A percentile compares a stretch with the other conserved stretches of the same genome.
These are phyloP conservation scores for Aleiodes sp. DNA, from an alignment of 1,140 invertebrate genomes.

Conservation along the genomic window DNA sequence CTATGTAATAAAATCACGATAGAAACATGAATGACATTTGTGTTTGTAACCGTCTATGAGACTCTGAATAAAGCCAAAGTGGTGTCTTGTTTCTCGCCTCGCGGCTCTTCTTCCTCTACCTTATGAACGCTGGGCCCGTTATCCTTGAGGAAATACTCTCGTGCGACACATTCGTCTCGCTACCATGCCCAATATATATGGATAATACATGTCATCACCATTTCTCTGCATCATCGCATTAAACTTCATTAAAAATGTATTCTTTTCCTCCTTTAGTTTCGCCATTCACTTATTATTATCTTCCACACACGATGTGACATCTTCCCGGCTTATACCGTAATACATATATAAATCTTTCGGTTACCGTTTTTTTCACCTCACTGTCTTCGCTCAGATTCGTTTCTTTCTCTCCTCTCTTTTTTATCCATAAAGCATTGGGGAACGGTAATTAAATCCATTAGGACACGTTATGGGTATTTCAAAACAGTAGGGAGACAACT, in stretches of 20 bases:
- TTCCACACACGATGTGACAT: neutral
- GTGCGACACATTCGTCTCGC: slow-evolving; percentile 21
- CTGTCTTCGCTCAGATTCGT: too few species aligned
- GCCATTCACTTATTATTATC: neutral
- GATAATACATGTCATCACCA: slow-evolving; percentile 13
- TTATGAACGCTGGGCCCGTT: neutral
- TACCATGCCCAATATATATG: neutral
- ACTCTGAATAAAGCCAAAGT: too few species aligned
- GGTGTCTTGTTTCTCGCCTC: slow-evolving; percentile 21
- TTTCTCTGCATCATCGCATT: neutral
- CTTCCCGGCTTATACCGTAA: neutral
- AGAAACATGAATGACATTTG: neutral
- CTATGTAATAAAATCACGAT: neutral
- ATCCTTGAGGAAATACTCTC: slow-evolving; percentile 23
- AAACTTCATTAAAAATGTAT: neutral
- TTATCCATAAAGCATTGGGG: too few species aligned
- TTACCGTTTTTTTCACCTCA: too few species aligned
- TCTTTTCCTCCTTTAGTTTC: too few species aligned
- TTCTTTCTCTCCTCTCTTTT: too few species aligned
- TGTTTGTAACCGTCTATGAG: too few species aligned
- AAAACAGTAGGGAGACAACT: neutral
- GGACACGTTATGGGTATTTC: too few species aligned
- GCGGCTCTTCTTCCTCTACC: neutral
- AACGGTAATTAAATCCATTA: too few species aligned
- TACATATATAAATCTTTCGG: too few species aligned